A percentile compares a stretch with the other conserved stretches of the same genome.
Conservation (phyloP, 2,113 vertebrate genomes). For the Amblyornis subalaris region DNA sequence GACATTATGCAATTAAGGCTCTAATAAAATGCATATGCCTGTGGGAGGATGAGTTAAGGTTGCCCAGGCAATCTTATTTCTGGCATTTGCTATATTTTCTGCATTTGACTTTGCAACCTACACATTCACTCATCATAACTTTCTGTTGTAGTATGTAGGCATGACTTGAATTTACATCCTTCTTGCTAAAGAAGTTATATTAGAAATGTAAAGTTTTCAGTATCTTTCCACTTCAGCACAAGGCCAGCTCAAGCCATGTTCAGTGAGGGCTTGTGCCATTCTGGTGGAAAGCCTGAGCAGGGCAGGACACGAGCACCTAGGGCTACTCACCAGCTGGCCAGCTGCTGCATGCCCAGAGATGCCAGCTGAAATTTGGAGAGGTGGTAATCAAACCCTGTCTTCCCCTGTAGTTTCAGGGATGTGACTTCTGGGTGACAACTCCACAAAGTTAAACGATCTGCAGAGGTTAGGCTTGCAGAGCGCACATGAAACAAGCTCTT, state of each 20-base stretch:
- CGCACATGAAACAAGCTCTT: neutral
- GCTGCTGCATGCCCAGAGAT: fast-evolving
- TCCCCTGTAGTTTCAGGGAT: neutral
- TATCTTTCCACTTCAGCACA: neutral
- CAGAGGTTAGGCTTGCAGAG: neutral
- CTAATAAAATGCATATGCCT: conserved; percentile 8
- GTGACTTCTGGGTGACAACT: fast-evolving
- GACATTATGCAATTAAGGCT: neutral
- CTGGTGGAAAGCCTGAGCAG: neutral
- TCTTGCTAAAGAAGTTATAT: neutral
- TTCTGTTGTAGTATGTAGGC: neutral
- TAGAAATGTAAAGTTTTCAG: neutral
- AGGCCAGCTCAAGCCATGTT: neutral
- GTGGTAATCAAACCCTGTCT: fast-evolving
- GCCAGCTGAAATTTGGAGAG: neutral
- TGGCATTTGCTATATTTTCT: conserved; percentile 30
- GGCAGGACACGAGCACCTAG: neutral
- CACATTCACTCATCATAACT: neutral
- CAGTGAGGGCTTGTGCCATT: neutral
- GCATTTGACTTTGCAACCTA: conserved; percentile 23
- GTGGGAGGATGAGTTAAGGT: conserved; percentile 22
- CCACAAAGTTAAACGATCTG: neutral
- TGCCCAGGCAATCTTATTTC: conserved; percentile 53
- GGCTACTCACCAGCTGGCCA: neutral
- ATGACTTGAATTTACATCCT: neutral